Evolutionary conservation across 2,797 vertebrate species (phyloP).

Genomic region (Anolis apletophallus): DNA sequence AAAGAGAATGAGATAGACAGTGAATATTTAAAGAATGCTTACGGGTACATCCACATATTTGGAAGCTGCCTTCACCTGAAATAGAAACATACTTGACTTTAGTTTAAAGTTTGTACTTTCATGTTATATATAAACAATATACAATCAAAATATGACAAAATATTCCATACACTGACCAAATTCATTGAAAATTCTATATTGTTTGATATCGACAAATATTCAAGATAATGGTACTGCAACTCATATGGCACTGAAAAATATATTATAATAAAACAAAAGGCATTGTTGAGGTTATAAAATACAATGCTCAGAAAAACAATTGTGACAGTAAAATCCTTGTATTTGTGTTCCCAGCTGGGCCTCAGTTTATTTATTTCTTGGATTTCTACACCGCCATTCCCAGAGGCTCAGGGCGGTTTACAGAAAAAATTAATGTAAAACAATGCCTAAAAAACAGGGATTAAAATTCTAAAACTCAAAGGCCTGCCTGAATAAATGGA

Average conservation of each 20-base stretch:
- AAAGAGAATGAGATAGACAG: constrained; percentile 10
- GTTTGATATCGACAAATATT: too few species aligned
- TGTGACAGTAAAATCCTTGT: background rate
- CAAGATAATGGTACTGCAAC: too few species aligned
- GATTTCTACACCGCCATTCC: too few species aligned
- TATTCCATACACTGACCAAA: background rate
- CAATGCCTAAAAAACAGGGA: too few species aligned
- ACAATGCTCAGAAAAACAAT: background rate
- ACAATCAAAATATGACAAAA: background rate
- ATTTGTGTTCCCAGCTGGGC: too few species aligned
- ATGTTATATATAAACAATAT: background rate
- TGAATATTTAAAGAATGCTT: constrained; percentile 83
- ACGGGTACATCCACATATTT: constrained; percentile 99
- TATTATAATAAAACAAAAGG: constrained; percentile 20
- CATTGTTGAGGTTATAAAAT: background rate
- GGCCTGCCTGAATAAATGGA: too few species aligned
- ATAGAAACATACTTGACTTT: constrained; percentile 70
- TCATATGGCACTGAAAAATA: background rate
- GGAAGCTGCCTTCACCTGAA: constrained; percentile 98
- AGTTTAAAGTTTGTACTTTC: constrained; percentile 29
- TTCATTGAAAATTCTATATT: too few species aligned
- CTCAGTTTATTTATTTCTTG: too few species aligned
- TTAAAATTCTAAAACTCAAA: too few species aligned
- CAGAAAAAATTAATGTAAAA: too few species aligned
- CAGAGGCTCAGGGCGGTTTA: too few species aligned